Base-by-base conservation (phyloP, 2,113 vertebrate species). In the Pelobates fuscus region DNA sequence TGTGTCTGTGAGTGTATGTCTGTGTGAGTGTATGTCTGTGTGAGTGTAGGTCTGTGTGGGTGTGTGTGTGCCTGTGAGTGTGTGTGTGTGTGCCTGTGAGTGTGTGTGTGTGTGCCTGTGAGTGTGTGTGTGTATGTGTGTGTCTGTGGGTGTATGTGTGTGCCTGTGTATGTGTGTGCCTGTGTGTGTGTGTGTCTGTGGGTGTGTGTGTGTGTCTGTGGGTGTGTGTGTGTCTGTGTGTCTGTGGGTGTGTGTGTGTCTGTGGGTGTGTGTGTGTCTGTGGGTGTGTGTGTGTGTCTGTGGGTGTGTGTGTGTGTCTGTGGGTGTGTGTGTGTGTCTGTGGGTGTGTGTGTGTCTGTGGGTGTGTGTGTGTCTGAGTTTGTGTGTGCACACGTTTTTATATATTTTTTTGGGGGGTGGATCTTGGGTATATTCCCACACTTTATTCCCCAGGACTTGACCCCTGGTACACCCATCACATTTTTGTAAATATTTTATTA, bases 351-450 rank as follows among this genome's bases (percentile, higher is more conserved):
- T 64, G 2, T 10, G 29, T 64, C 5, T 10, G 61, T 64, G 29
- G 30, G 15, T 64, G 61, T 18, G 61, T 64, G 61, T 64, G 26
- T 64, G 29, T 64, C 26, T 64, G 37, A 32, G 15, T 64, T 1
- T 64, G 29, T 64, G 61, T 4, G 61, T 64, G 2, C n/a, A n/a
- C n/a, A n/a, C n/a, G n/a, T n/a, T n/a, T n/a, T n/a, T n/a, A n/a
- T n/a, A n/a, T n/a, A n/a, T n/a, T n/a, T n/a, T n/a, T n/a, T n/a
- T n/a, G n/a, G n/a, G n/a, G n/a, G n/a, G n/a, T n/a, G n/a, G n/a
- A n/a, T n/a, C n/a, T n/a, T n/a, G n/a, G n/a, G n/a, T n/a, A n/a
- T n/a, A n/a, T n/a, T n/a, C n/a, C n/a, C n/a, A n/a, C n/a, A n/a
- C n/a, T n/a, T n/a, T n/a, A n/a, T n/a, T n/a, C n/a, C n/a, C n/a